phyloP scores from a whole-genome alignment of 2,113 vertebrate genomes.

The Acrocephalus arundinaceus region DNA sequence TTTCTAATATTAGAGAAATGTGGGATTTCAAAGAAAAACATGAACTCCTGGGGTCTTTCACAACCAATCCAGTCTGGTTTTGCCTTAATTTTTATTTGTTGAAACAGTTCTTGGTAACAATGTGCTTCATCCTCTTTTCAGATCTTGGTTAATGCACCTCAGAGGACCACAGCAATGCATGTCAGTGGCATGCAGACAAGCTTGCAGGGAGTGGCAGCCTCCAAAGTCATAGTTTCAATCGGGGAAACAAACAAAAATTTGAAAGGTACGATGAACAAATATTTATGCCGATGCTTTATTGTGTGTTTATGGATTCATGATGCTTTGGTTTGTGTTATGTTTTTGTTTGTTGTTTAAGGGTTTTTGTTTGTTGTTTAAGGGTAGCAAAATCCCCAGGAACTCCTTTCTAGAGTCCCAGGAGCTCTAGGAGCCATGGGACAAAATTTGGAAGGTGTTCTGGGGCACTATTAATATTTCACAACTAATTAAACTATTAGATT shows the following conservation, averaged over 20 bases:
- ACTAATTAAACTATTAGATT: background rate
- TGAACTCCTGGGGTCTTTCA: background rate
- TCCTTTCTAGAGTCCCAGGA: background rate
- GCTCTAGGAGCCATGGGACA: background rate
- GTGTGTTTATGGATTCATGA: background rate
- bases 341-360: background rate
- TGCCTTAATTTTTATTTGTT: background rate
- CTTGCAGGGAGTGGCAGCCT: constrained; percentile 63
- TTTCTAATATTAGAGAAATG: background rate
- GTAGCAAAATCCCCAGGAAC: background rate
- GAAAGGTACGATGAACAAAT: constrained; percentile 76
- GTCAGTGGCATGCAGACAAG: constrained; percentile 63
- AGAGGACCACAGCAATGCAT: constrained; percentile 66
- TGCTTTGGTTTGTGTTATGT: background rate
- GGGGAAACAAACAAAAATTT: constrained; percentile 84
- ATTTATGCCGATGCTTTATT: background rate
- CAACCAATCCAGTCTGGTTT: background rate
- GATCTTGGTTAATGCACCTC: constrained; percentile 75
- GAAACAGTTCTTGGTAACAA: background rate
- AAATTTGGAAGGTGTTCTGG: background rate
- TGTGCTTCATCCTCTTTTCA: constrained; percentile 38
- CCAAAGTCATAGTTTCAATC: constrained; percentile 79
- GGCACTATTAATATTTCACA: background rate
- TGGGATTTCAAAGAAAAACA: background rate
- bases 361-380: background rate